phyloP scores from a whole-genome alignment of 2,113 vertebrate genomes.

The Tor tambroides region DNA sequence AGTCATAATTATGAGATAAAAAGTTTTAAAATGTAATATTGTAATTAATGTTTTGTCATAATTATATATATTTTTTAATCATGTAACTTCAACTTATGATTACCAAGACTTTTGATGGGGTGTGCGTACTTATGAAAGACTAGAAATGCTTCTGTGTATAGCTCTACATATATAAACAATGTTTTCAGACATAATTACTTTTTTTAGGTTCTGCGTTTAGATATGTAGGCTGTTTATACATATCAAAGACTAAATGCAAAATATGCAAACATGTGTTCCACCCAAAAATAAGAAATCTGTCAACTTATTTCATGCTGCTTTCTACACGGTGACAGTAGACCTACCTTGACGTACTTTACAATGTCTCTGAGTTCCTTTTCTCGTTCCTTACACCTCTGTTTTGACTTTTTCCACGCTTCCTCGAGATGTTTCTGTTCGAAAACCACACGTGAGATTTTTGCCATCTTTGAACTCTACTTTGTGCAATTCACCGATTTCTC shows the following conservation, averaged over 20 bases:
- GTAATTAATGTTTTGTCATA: too few species aligned
- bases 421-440: conserved; percentile 71
- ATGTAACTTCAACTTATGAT: neutral
- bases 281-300: neutral
- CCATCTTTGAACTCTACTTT: neutral
- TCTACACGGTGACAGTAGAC: neutral
- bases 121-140: too few species aligned
- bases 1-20: too few species aligned
- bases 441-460: neutral
- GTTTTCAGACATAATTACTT: too few species aligned
- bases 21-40: too few species aligned
- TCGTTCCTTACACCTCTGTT: conserved; percentile 67
- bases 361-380: conserved; percentile 74
- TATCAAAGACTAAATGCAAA: too few species aligned
- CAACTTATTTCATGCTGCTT: neutral
- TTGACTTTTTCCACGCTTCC: conserved; percentile 68
- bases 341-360: conserved; percentile 73
- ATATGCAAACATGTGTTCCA: too few species aligned
- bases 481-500: neutral
- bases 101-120: too few species aligned
- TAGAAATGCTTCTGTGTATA: too few species aligned
- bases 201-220: too few species aligned
- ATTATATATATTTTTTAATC: neutral
- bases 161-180: too few species aligned
- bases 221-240: too few species aligned